Percentiles rank a stretch among this genome's conserved stretches.
phyloP scores from a whole-genome alignment of 1,140 invertebrate genomes.

The Euwallacea fornicatus region DNA sequence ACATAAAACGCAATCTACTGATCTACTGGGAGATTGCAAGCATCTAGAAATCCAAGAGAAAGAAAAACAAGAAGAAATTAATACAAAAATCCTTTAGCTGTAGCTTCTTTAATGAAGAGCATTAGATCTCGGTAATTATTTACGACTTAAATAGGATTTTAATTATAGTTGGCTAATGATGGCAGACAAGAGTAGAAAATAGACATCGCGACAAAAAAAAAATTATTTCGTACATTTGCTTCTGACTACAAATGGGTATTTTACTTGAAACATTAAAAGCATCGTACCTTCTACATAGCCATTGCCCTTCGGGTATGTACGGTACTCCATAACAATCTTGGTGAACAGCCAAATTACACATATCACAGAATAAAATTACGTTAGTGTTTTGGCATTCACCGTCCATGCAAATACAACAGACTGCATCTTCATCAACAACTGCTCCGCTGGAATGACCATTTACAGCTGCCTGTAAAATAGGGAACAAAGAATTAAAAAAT shows the following conservation, averaged over 20 bases:
- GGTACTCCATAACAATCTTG: constrained; percentile 99
- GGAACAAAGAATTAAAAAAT: constrained; percentile 4
- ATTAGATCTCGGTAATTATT: too few relatives aligned
- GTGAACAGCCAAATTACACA: constrained; percentile 98
- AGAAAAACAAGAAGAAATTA: too few relatives aligned
- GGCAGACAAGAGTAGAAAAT: background rate
- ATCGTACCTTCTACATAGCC: constrained; percentile 80
- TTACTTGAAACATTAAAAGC: background rate
- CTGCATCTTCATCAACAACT: constrained; percentile 94
- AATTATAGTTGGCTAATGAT: too few relatives aligned
- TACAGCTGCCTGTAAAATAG: constrained; percentile 49
- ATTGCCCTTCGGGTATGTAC: constrained; percentile 98
- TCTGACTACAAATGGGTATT: background rate
- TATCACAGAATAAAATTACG: constrained; percentile 95
- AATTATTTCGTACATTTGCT: background rate
- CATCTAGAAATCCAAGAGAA: too few relatives aligned
- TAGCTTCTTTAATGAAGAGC: too few relatives aligned
- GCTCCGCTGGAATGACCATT: constrained; percentile 63
- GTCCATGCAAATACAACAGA: constrained; percentile 94
- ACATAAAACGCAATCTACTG: constrained; percentile 96
- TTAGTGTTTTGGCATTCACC: constrained; percentile 98
- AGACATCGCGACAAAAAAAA: background rate
- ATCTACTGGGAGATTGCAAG: constrained; percentile 91
- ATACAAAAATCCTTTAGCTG: too few relatives aligned
- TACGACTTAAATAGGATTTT: too few relatives aligned